Percentiles rank a stretch among this genome's conserved stretches.
These are phyloP conservation scores for Chrysogorgia sp. DNA, from an alignment of 92 coral and sea anemone genomes.

Conservation along the genomic window DNA sequence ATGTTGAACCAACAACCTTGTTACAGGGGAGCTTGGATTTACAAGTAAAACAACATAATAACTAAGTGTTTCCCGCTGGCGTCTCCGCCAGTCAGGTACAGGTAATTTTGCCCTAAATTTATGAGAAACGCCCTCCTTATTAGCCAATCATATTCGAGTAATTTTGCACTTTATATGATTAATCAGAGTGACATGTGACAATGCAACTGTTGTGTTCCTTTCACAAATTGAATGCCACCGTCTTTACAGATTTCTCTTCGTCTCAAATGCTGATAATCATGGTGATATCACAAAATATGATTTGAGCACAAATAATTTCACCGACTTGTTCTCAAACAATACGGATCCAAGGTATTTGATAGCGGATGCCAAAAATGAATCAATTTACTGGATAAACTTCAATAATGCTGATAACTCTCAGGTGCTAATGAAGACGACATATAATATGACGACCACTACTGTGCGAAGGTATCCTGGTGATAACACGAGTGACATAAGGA, in stretches of 20 bases:
- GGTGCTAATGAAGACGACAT: conserved; percentile 14
- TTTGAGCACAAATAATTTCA: neutral
- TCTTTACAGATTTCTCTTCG: conserved; percentile 3
- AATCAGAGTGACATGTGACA: too few relatives aligned
- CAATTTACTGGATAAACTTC: conserved; percentile 21
- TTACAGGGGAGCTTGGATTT: too few relatives aligned
- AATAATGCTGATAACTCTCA: conserved; percentile 1
- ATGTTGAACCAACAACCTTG: too few relatives aligned
- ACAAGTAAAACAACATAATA: too few relatives aligned
- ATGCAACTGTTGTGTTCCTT: too few relatives aligned
- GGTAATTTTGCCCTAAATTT: too few relatives aligned
- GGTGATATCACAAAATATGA: conserved; percentile 23
- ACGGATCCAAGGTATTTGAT: conserved; percentile 3
- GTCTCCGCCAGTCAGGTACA: too few relatives aligned
- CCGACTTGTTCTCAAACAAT: neutral
- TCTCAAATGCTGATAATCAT: neutral
- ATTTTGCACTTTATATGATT: too few relatives aligned
- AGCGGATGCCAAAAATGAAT: conserved; percentile 8
- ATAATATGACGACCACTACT: conserved; percentile 12
- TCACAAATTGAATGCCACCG: too few relatives aligned
- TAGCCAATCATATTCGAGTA: too few relatives aligned
- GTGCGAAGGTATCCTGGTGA: neutral
- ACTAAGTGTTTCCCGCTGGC: too few relatives aligned
- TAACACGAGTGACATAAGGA: neutral
- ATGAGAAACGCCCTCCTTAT: too few relatives aligned